Conservation (phyloP, 2,888 invertebrate species). For the Drosophila planitibia region DNA sequence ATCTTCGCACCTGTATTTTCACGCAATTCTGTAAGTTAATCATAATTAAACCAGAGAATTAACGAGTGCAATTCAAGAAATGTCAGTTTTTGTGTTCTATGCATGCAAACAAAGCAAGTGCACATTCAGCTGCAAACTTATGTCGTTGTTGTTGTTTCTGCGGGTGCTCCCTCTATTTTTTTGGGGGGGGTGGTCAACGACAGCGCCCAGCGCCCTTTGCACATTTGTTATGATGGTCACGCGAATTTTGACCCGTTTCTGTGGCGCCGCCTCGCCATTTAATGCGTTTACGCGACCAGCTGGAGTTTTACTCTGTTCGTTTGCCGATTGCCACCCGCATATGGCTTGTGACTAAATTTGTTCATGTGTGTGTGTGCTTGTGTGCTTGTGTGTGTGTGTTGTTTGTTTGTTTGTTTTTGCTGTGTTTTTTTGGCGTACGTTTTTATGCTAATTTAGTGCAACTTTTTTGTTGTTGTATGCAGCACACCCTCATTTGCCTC, state of each 20-base stretch:
- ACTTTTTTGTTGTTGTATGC: slow-evolving; percentile 51
- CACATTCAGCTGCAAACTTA: slow-evolving; percentile 67
- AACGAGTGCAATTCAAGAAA: slow-evolving; percentile 27
- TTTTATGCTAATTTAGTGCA: slow-evolving; percentile 78
- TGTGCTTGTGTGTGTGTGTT: background rate
- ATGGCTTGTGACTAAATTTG: slow-evolving; percentile 22
- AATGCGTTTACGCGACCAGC: slow-evolving; percentile 44
- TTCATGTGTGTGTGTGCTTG: slow-evolving; percentile 8
- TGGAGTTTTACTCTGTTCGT: slow-evolving; percentile 33
- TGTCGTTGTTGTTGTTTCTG: slow-evolving; percentile 37
- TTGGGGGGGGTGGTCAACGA: slow-evolving; percentile 30
- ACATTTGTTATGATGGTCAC: slow-evolving; percentile 69
- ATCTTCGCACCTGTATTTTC: slow-evolving; percentile 58
- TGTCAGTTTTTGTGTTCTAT: slow-evolving; percentile 12
- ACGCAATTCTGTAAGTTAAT: slow-evolving; percentile 68
- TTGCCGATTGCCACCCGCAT: slow-evolving; percentile 49
- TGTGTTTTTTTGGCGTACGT: slow-evolving; percentile 38
- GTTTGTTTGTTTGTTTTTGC: slow-evolving; percentile 33
- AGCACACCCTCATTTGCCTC: slow-evolving; percentile 18
- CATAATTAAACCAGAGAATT: slow-evolving; percentile 50
- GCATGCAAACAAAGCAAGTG: slow-evolving; percentile 47
- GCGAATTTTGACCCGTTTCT: slow-evolving; percentile 68
- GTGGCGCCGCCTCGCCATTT: slow-evolving; percentile 47
- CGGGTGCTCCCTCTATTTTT: slow-evolving; percentile 38
- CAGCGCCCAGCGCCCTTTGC: slow-evolving; percentile 41